Base-by-base conservation (phyloP, 2,113 vertebrate genomes). In the Physeter macrocephalus region DNA sequence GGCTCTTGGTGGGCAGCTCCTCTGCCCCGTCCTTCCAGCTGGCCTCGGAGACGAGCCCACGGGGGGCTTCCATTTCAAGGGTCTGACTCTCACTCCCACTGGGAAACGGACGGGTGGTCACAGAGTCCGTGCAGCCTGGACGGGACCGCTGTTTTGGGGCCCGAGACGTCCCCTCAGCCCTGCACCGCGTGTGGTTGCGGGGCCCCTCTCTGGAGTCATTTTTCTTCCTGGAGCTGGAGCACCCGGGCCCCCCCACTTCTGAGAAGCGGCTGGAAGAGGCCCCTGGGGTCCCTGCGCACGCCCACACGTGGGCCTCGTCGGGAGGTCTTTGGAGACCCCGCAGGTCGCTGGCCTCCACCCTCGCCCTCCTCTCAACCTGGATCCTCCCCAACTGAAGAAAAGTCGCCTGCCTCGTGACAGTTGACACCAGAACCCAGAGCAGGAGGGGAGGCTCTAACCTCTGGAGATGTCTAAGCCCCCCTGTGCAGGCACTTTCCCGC, bases 281-380 rank as follows among this genome's bases (percentile, higher is more conserved):
- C 1, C 1, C 41, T 9, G 1, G 31, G 7, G 59, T 14, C 54
- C 49, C 12, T 13, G 13, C n/a, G 2, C 0, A 3, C 8, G 43
- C 5, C 81, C 74, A 18, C 31, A 3, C 4, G 8, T 0, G 6
- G 49, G 41, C 14, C 0, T 81, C 14, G 9, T 2, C 5, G 20
- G n/a, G 41, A 15, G 17, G 34, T 5, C 25, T 17, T 6, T n/a
- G 36, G 36, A 67, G 72, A 36, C 64, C 7, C 2, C 34, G 71
- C 27, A 75, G 15, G 27, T 46, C 31, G 3, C 3, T 6, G 71
- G 78, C 10, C 23, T 61, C 49, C 36, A n/a, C 39, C 43, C 17
- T 2, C 0, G 0, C 12, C 23, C 31, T 0, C 31, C 29, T 61
- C 49, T 57, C 43, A 34, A 12, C 10, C 20, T 20, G 2, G 2